A percentile compares a stretch with the other conserved stretches of the same genome.
Conservation (phyloP, 2,113 vertebrate species). For the Vulpes ferrilata region DNA sequence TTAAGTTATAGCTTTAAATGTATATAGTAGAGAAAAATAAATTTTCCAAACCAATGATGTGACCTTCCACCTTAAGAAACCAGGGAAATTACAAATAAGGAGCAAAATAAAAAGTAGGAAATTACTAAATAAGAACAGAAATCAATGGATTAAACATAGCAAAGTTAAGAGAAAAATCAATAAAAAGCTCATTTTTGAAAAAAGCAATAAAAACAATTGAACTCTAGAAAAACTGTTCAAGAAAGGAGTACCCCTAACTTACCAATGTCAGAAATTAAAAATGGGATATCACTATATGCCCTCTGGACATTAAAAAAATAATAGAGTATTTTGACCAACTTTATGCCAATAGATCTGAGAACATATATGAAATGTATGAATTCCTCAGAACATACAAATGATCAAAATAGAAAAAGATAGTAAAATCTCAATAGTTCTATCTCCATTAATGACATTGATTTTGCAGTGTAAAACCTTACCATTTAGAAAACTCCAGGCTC, state of each 20-base stretch:
- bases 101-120: not conserved
- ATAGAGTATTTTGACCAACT: not conserved
- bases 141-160: not conserved
- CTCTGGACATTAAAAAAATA: not conserved
- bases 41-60: not conserved
- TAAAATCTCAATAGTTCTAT: not conserved
- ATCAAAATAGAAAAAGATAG: not conserved
- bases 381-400: not conserved
- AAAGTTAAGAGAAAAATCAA: not conserved
- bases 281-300: not conserved
- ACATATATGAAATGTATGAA: not conserved
- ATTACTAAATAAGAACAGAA: not conserved
- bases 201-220: not conserved
- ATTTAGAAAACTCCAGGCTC: not conserved
- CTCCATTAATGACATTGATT: not conserved
- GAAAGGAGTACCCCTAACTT: not conserved
- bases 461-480: not conserved
- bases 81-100: not conserved
- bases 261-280: not conserved
- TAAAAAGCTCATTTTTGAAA: not conserved
- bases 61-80: not conserved
- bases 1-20: not conserved
- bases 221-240: not conserved
- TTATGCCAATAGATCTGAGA: not conserved
- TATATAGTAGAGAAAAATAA: not conserved